Percentiles rank a stretch among this genome's conserved stretches.
These are phyloP conservation scores for Rutilus rutilus DNA, from an alignment of 2,113 vertebrate genomes.

Conservation along the genomic window DNA sequence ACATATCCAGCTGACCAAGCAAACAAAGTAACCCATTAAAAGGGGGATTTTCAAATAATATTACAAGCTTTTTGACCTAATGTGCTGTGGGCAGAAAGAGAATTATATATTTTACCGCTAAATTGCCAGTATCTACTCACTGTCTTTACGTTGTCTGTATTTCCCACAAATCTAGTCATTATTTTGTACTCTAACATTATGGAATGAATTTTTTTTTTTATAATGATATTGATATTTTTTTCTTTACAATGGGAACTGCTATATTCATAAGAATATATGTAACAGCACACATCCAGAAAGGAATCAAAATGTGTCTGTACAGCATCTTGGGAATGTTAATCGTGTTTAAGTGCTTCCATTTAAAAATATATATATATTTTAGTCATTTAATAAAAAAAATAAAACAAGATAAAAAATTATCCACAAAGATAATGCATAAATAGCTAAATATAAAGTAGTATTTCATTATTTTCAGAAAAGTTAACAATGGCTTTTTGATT, in stretches of 20 bases:
- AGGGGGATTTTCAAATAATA: conserved; percentile 9
- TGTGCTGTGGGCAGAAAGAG: not conserved
- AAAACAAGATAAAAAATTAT: not conserved
- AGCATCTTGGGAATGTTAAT: not conserved
- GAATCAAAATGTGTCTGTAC: not conserved
- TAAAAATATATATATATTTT: not conserved
- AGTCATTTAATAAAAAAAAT: not conserved
- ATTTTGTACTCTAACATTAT: not conserved
- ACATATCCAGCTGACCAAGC: conserved; percentile 24
- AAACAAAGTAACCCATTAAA: conserved; percentile 46
- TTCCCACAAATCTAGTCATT: not conserved
- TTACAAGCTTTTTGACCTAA: conserved; percentile 10
- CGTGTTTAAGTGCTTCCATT: not conserved
- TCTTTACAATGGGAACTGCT: not conserved
- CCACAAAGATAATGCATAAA: not conserved
- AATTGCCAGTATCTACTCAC: not conserved
- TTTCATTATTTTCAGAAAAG: not conserved
- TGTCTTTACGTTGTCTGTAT: not conserved
- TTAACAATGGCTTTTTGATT: not conserved
- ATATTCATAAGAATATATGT: not conserved
- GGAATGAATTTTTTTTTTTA: not conserved
- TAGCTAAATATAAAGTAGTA: not conserved
- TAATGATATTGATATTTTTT: not conserved
- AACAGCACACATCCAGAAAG: not conserved
- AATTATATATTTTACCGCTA: not conserved